Base-by-base conservation (phyloP, 2,113 vertebrate species). In the Grantiella picta region DNA sequence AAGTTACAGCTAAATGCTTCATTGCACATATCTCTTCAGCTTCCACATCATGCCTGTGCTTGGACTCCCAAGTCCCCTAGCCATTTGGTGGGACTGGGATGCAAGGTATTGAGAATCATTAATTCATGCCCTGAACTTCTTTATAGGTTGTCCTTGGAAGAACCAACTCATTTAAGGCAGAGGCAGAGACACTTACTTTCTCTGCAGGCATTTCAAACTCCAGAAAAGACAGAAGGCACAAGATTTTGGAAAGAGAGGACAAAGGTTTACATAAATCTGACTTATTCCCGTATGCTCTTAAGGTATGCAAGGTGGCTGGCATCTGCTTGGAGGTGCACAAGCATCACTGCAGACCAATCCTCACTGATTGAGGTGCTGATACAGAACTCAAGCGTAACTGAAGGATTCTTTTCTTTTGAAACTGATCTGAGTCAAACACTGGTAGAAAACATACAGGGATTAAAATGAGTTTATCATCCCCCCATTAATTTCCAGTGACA, bases 341-440 rank as follows among this genome's bases (percentile, higher is more conserved):
- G 12, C 63, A 42, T 28, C 7, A 7, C 47, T 54, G 21, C 42
- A 69, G 49, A 68, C 33, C 80, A 76, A 9, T 71, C 36, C 53
- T 31, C 7, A 24, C 42, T 73, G 52, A 49, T 73, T 69, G 73
- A 90, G 15, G 38, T 72, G 40, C 21, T 40, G 49, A 54, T 72
- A 50, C 0, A 4, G 63, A 86, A 82, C 57, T 90, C 35, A 42
- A 45, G 11, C 17, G 24, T 66, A 88, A 89, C 24, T 82, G 71
- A 93, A 92, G 21, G 33, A 65, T 91, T 89, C 24, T 80, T 94
- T 94, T 90, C 59, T 93, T 95, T 77, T 90, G 45, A 88, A 87
- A 85, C 38, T 64, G 36, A 72, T 77, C 70, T 7, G 3, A 66
- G 54, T 88, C 66, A 92, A 91, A 95, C 19, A 23, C 21, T 63